These are phyloP conservation scores for Eurois occulta DNA, from an alignment of 2,888 invertebrate genomes.

Conservation along the genomic window DNA sequence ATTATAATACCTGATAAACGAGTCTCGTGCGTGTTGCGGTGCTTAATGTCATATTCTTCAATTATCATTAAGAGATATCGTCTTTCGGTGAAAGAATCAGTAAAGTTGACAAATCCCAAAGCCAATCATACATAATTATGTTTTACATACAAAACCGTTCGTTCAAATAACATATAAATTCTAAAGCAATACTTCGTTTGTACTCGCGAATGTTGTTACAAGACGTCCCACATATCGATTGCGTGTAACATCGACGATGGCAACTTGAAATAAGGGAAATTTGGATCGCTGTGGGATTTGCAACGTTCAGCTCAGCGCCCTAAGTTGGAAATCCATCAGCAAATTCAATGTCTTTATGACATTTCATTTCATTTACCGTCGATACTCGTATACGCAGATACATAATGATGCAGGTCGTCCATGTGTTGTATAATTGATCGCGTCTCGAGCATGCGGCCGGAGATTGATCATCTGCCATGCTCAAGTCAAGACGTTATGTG, in stretches of 20 bases:
- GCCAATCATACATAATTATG: neutral
- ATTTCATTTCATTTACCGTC: neutral
- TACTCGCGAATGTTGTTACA: neutral
- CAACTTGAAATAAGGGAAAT: neutral
- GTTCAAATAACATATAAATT: neutral
- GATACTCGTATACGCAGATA: neutral
- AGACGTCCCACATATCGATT: constrained; percentile 34
- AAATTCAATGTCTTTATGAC: neutral
- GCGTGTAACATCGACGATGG: neutral
- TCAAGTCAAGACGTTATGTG: constrained; percentile 51
- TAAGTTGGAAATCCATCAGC: neutral
- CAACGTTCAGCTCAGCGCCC: neutral
- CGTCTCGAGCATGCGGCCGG: constrained; percentile 79
- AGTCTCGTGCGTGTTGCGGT: no score
- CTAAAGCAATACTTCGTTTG: neutral
- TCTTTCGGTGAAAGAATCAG: no score
- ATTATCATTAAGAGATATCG: no score
- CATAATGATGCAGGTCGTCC: constrained; percentile 19
- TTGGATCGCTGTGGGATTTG: neutral
- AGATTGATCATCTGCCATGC: constrained; percentile 81
- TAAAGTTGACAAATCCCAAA: no score
- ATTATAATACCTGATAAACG: neutral
- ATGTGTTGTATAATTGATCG: constrained; percentile 75
- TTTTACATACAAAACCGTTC: neutral
- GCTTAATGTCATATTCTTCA: no score